Evolutionary conservation across 1,140 invertebrate genomes (phyloP).

Genomic region (Acyrthosiphon pisum): DNA sequence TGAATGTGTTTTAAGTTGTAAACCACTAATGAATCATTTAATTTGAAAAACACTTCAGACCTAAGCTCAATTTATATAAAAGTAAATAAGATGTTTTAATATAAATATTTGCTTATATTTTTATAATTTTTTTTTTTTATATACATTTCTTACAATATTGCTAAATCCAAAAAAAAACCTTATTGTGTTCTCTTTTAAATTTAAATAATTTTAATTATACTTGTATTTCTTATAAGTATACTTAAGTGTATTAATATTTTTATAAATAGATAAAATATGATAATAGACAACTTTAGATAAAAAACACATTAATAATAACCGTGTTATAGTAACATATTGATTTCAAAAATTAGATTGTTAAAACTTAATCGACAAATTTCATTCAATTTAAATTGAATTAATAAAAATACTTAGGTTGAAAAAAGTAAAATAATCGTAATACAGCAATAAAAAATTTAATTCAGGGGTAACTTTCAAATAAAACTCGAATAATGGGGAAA

Average conservation of each 20-base stretch:
- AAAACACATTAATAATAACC: neutral
- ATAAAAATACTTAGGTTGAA: slow-evolving; percentile 2
- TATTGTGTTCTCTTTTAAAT: neutral
- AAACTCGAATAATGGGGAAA: neutral
- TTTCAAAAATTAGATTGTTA: neutral
- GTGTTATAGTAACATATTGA: neutral
- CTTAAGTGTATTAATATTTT: neutral
- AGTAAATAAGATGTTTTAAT: neutral
- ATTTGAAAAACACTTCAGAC: neutral
- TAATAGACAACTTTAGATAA: neutral
- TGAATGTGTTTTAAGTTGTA: neutral
- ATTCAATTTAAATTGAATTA: neutral
- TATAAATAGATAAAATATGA: neutral
- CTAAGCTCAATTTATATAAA: neutral
- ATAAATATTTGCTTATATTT: neutral
- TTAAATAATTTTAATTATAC: neutral
- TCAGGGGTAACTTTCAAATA: neutral
- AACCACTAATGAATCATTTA: neutral
- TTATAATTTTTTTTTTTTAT: neutral
- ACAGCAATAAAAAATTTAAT: neutral
- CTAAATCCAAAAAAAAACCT: neutral
- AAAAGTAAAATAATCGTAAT: neutral
- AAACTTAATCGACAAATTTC: neutral
- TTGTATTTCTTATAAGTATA: neutral
- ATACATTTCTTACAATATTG: neutral